Percentiles rank a stretch among this genome's conserved stretches.
These are phyloP conservation scores for Anas georgica DNA, from an alignment of 2,797 vertebrate genomes.

Conservation along the genomic window DNA sequence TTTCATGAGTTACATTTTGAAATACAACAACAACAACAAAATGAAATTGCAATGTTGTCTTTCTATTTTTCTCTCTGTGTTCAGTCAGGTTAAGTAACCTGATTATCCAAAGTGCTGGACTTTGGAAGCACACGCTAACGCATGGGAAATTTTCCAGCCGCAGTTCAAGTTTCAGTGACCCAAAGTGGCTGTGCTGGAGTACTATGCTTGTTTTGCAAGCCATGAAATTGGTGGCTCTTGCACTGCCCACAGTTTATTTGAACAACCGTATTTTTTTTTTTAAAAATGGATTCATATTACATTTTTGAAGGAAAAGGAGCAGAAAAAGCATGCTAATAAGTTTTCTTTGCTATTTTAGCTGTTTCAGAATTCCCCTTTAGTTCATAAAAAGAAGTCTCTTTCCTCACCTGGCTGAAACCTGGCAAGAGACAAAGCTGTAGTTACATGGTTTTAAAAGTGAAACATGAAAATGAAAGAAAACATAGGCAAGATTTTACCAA, in stretches of 20 bases:
- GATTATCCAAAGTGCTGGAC: neutral
- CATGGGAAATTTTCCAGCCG: neutral
- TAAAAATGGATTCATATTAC: neutral
- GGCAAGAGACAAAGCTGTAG: neutral
- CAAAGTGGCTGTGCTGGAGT: neutral
- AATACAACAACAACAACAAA: no score
- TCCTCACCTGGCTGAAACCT: neutral
- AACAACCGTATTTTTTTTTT: neutral
- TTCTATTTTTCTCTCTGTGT: neutral
- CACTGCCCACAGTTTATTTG: neutral
- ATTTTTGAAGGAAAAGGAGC: neutral
- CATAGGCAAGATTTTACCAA: neutral
- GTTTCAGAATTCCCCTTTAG: neutral
- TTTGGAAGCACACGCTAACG: neutral
- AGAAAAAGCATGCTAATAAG: neutral
- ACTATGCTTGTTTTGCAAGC: neutral
- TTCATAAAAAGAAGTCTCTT: neutral
- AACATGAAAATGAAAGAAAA: neutral
- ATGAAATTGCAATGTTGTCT: neutral
- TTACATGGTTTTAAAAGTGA: neutral
- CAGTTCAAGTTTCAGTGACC: neutral
- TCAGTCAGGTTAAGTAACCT: neutral
- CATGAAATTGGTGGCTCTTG: neutral
- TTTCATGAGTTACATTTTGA: neutral
- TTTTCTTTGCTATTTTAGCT: neutral